Evolutionary conservation across 2,797 vertebrate species (phyloP).

Genomic region (Tenualosa thibaudeaui): DNA sequence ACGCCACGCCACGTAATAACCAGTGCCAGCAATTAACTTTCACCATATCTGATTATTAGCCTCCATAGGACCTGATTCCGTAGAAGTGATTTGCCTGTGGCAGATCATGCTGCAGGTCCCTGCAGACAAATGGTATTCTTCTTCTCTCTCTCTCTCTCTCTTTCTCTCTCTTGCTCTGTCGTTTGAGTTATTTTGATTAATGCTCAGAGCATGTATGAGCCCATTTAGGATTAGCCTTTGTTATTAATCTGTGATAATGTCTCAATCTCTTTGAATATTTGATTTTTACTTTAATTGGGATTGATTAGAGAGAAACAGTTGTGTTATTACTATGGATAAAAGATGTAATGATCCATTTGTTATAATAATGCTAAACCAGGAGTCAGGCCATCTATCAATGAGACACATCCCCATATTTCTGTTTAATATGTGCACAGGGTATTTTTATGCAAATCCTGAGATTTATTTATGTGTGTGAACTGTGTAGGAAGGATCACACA

Average conservation of each 20-base stretch:
- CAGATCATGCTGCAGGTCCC: conserved; percentile 29
- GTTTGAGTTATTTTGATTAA: conserved; percentile 23
- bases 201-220: background rate
- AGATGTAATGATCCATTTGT: conserved; percentile 40
- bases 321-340: conserved; percentile 26
- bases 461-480: conserved; percentile 23
- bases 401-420: background rate
- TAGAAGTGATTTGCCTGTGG: conserved; percentile 30
- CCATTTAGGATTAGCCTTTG: background rate
- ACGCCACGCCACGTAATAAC: conserved; percentile 60
- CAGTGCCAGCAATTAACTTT: conserved; percentile 72
- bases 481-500: conserved; percentile 8
- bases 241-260: conserved; percentile 25
- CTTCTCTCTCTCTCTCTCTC: background rate
- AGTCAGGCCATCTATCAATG: conserved; percentile 5
- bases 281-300: conserved; percentile 19
- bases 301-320: conserved; percentile 20
- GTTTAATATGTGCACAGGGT: conserved; percentile 6
- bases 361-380: background rate
- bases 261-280: conserved; percentile 11
- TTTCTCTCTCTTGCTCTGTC: background rate
- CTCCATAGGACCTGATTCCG: conserved; percentile 48
- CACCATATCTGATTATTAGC: conserved; percentile 67
- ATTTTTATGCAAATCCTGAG: conserved; percentile 6
- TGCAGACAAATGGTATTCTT: conserved; percentile 28